These are phyloP conservation scores for Aphaenogaster rudis DNA, from an alignment of 1,140 invertebrate species.

Conservation along the genomic window DNA sequence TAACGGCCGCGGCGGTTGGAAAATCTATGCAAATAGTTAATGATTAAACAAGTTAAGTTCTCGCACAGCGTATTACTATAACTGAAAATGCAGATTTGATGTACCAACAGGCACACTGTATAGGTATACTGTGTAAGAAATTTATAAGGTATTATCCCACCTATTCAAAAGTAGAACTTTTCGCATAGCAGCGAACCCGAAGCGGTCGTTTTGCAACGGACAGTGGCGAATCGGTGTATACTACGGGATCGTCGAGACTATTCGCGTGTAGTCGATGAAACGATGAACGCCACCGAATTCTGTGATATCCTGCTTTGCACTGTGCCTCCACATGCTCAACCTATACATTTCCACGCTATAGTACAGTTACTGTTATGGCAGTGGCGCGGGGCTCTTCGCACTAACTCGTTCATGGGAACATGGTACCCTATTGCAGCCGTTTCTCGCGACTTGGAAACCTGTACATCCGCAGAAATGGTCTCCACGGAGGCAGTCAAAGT, in stretches of 20 bases:
- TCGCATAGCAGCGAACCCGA: neutral
- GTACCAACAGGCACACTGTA: neutral
- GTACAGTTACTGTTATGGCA: constrained; percentile 79
- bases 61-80: neutral
- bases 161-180: neutral
- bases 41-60: neutral
- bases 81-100: neutral
- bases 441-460: constrained; percentile 28
- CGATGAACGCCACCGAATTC: constrained; percentile 45
- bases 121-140: neutral
- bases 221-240: constrained; percentile 12
- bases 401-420: constrained; percentile 56
- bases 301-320: constrained; percentile 54
- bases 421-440: constrained; percentile 45
- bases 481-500: constrained; percentile 48
- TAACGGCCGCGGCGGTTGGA: neutral
- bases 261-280: constrained; percentile 57
- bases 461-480: constrained; percentile 48
- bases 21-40: constrained; percentile 7
- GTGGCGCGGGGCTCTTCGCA: constrained; percentile 1
- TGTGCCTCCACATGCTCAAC: constrained; percentile 28
- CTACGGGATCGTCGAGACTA: constrained; percentile 5
- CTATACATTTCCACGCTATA: constrained; percentile 68
- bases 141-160: neutral
- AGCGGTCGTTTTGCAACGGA: neutral